A percentile compares a stretch with the other conserved stretches of the same genome.
Conservation (phyloP, 92 coral and sea anemone species). For the Pocillopora grandis region DNA sequence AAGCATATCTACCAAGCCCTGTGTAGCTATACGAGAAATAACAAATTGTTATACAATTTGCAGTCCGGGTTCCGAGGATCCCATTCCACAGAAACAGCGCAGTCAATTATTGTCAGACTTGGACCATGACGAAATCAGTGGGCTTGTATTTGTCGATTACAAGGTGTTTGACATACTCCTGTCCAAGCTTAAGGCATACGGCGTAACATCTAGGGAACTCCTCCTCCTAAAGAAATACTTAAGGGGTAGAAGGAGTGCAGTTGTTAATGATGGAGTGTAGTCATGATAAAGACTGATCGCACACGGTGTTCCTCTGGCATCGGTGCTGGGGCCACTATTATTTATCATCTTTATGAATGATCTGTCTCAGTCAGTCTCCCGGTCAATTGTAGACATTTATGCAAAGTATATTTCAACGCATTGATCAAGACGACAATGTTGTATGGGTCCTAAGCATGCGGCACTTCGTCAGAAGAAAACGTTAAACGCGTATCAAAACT, state of each 20-base stretch:
- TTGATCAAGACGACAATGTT: not conserved
- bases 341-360: not conserved
- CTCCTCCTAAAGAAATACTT: not conserved
- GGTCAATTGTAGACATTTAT: constrained; percentile 35
- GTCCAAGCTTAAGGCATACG: not conserved
- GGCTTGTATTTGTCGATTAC: too few relatives aligned
- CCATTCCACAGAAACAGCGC: not conserved
- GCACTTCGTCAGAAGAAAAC: not conserved
- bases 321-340: too few relatives aligned
- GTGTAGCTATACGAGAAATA: not conserved
- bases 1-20: constrained; percentile 9
- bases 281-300: too few relatives aligned
- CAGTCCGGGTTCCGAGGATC: constrained; percentile 10
- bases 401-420: not conserved
- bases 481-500: not conserved
- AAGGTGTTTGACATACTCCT: not conserved
- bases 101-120: too few relatives aligned
- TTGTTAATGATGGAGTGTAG: too few relatives aligned
- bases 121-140: too few relatives aligned
- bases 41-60: constrained; percentile 8
- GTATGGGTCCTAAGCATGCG: not conserved
- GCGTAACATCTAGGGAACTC: not conserved
- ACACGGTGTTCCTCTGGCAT: too few relatives aligned
- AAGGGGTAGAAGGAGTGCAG: too few relatives aligned
- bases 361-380: constrained; percentile 13